Base-by-base conservation (phyloP, 1,140 invertebrate species). In the Homalodisca vitripennis region DNA sequence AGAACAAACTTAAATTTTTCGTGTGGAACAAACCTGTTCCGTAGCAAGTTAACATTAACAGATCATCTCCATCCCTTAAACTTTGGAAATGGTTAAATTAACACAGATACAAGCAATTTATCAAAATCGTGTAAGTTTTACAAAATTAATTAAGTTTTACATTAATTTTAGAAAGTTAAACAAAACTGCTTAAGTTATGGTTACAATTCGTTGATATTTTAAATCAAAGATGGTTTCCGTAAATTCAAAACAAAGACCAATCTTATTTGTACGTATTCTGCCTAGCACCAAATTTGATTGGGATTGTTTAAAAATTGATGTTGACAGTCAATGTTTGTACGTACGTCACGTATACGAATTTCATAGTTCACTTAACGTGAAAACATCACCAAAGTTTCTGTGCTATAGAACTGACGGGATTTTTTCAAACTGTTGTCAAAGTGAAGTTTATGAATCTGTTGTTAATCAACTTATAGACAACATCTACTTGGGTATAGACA, bases 341-440 rank as follows among this genome's bases (percentile, higher is more conserved):
- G 55, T 60, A 14, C 22, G 55, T 6, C 55, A 60, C 55, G 6
- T 53, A 22, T 53, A 12, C 22, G 48, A 53, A 53, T 53, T 53
- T 22, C 48, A 53, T 53, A 53, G 48, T 24, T 60, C 55, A 60
- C 14, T 60, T 14, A 24, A 12, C 6, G 22, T 53, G 12, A 60
- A 26, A 60, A 26, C 55, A 60, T 13, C 2, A 12, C 55, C 26
- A 27, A 60, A 26, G 29, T 60, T 6, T n/a, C 6, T 2, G 26
- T 60, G 55, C 29, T 60, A 27, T 27, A 60, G 24, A 60, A 60
- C 55, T 60, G n/a, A 60, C n/a, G 29, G 27, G 55, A 60, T 60
- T 27, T 60, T 60, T 60, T 2, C 29, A 10, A 60, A 60, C 27
- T 27, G 55, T 60, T 60, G 55, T 27, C 55, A 60, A 60, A 29